Evolutionary conservation across 2,797 vertebrate species (phyloP).

Genomic region (Gymnothorax reevesii): DNA sequence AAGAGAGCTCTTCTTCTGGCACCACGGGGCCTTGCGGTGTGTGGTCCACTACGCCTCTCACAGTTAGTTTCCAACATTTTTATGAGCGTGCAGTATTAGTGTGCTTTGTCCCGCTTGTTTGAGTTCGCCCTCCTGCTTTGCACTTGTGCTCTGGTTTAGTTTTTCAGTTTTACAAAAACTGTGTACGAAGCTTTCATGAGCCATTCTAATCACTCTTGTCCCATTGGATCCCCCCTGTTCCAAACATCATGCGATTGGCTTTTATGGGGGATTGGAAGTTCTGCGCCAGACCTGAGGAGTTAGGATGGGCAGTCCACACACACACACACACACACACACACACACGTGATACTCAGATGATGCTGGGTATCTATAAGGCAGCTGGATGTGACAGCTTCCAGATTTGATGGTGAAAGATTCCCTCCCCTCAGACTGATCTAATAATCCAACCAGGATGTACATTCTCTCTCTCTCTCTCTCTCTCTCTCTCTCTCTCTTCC

Average conservation of each 20-base stretch:
- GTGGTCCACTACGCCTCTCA: neutral
- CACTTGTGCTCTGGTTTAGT: neutral
- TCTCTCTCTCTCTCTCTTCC: conserved; percentile 55
- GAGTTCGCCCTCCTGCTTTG: neutral
- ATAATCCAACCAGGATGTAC: neutral
- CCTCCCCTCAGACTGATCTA: neutral
- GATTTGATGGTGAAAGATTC: neutral
- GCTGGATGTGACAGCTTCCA: conserved; percentile 2
- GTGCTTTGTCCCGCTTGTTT: neutral
- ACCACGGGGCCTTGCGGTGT: neutral
- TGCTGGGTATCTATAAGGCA: neutral
- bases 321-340: conserved; percentile 43
- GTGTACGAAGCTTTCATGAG: neutral
- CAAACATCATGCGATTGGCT: neutral
- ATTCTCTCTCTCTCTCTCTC: conserved; percentile 38
- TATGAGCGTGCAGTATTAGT: neutral
- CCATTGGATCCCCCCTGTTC: conserved; percentile 19
- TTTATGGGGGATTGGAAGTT: conserved; percentile 12
- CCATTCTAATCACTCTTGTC: neutral
- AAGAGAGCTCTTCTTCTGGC: neutral
- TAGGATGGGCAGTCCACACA: neutral
- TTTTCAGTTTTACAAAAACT: neutral
- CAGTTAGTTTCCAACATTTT: neutral
- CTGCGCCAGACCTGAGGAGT: conserved; percentile 8
- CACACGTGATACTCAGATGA: neutral